phyloP scores from a whole-genome alignment of 2,888 invertebrate species.

The Cosmopolites sordidus region DNA sequence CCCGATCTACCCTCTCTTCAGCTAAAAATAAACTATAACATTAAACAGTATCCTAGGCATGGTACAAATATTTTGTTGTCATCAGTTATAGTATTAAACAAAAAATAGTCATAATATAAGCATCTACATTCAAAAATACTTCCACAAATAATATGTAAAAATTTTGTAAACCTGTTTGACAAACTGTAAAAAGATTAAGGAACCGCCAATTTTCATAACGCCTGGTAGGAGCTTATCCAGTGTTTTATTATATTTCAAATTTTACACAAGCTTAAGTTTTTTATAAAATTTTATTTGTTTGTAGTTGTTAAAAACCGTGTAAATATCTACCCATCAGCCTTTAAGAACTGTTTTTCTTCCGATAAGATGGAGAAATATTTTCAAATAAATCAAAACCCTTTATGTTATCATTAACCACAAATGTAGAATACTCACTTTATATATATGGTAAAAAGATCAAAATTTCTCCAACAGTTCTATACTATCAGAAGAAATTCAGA shows the following conservation, averaged over 20 bases:
- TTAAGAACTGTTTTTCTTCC: not conserved
- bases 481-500: not conserved
- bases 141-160: slow-evolving; percentile 4
- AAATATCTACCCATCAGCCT: slow-evolving; percentile 3
- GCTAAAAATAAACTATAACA: no score
- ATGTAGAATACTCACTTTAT: no score
- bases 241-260: slow-evolving; percentile 8
- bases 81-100: not conserved
- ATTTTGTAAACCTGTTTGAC: slow-evolving; percentile 1
- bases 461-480: not conserved
- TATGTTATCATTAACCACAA: no score
- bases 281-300: slow-evolving; percentile 5
- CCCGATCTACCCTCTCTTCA: no score
- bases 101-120: not conserved
- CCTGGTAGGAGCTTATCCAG: slow-evolving; percentile 15
- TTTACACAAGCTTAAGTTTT: slow-evolving; percentile 5
- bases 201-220: slow-evolving; percentile 9
- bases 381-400: no score
- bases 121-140: slow-evolving; percentile 3
- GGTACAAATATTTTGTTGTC: no score
- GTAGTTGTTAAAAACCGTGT: slow-evolving; percentile 4
- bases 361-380: not conserved
- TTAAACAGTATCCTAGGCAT: no score
- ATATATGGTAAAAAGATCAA: not conserved
- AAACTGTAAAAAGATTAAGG: slow-evolving; percentile 5